Evolutionary conservation across 2,888 invertebrate genomes (phyloP).

Genomic region (Lasioglossum calceatum): DNA sequence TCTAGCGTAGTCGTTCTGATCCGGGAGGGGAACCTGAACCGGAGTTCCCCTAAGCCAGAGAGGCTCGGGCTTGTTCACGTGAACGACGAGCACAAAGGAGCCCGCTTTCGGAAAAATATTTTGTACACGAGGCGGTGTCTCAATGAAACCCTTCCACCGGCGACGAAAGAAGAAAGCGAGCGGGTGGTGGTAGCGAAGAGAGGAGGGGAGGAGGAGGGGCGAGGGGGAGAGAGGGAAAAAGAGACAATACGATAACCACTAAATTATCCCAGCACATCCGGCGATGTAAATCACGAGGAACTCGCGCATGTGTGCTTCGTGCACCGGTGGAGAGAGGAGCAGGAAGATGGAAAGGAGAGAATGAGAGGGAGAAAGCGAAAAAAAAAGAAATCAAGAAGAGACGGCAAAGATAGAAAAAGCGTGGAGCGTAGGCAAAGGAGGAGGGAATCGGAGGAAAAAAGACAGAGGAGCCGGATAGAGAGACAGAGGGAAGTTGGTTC

Average conservation of each 20-base stretch:
- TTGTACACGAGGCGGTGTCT: conserved; percentile 40
- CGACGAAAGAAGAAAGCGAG: conserved; percentile 23
- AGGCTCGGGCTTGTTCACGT: conserved; percentile 15
- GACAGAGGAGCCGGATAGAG: conserved; percentile 64
- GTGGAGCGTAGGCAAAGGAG: conserved; percentile 23
- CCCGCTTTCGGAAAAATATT: conserved; percentile 48
- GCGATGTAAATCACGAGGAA: conserved; percentile 80
- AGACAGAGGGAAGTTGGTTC: conserved; percentile 74
- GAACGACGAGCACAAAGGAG: conserved; percentile 30
- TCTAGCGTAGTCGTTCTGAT: background rate
- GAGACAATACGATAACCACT: conserved; percentile 65
- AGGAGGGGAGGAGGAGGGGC: background rate
- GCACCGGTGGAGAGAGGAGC: conserved; percentile 51
- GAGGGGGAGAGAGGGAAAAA: conserved; percentile 17
- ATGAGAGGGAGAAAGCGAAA: background rate
- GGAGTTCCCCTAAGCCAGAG: background rate
- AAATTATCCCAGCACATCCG: conserved; percentile 75
- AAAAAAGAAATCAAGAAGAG: conserved; percentile 43
- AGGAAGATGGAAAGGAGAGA: conserved; percentile 47
- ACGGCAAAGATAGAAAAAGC: conserved; percentile 46
- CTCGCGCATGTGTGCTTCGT: conserved; percentile 67
- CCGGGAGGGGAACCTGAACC: background rate
- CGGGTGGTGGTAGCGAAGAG: conserved; percentile 23
- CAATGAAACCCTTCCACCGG: conserved; percentile 56
- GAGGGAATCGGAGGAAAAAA: conserved; percentile 54